These are phyloP conservation scores for Pseudopodoces humilis DNA, from an alignment of 2,113 vertebrate species.

Conservation along the genomic window DNA sequence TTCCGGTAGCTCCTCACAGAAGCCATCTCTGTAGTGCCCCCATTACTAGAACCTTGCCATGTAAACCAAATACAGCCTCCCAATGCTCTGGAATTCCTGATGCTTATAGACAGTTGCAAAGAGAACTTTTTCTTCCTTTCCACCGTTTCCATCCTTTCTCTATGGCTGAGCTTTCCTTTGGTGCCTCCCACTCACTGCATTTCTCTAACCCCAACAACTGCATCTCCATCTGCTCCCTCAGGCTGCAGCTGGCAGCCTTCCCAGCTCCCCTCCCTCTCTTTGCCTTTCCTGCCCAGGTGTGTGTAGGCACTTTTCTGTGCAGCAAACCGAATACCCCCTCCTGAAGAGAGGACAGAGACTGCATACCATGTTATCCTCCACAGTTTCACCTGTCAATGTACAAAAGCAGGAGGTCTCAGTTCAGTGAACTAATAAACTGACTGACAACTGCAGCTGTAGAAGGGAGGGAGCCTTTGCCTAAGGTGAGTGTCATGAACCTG, in stretches of 20 bases:
- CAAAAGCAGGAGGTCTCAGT: neutral
- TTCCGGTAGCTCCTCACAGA: neutral
- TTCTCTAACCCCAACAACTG: neutral
- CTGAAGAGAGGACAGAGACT: neutral
- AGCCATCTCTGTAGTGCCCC: neutral
- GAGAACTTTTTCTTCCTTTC: neutral
- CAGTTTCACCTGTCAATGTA: neutral
- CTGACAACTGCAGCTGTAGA: fast-evolving
- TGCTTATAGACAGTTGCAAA: neutral
- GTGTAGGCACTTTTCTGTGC: neutral
- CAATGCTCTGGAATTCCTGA: neutral
- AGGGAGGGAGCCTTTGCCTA: neutral
- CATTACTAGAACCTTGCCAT: neutral
- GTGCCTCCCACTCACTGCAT: neutral
- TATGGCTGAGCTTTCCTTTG: neutral
- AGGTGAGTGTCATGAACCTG: fast-evolving
- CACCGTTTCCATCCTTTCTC: neutral
- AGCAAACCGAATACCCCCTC: neutral
- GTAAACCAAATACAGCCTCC: neutral
- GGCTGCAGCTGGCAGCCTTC: neutral
- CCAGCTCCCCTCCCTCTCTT: neutral
- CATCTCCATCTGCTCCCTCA: neutral
- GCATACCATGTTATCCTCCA: fast-evolving
- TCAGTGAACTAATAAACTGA: neutral
- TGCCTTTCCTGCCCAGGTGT: neutral